A percentile compares a stretch with the other conserved stretches of the same genome.
phyloP scores from a whole-genome alignment of 2,797 vertebrate species.

The Lindbergichthys nudifrons region DNA sequence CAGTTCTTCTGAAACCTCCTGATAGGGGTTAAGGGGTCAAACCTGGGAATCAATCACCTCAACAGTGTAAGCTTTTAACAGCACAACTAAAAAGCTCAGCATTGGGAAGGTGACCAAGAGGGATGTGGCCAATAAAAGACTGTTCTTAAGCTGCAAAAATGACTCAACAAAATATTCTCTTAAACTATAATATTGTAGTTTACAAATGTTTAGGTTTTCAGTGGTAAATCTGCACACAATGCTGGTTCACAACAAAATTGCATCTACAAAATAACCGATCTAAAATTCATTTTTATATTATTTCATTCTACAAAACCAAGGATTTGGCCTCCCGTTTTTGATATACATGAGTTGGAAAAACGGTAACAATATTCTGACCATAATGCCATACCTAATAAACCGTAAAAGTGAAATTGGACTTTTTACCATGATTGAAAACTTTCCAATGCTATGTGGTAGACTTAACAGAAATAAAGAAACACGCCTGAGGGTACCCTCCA shows the following conservation, averaged over 20 bases:
- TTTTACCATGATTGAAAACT: not conserved
- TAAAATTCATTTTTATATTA: not conserved
- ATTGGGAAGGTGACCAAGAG: conserved; percentile 9
- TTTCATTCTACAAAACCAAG: not conserved
- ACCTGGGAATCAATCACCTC: not conserved
- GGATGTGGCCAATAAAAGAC: not conserved
- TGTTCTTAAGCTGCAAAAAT: not conserved
- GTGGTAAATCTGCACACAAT: not conserved
- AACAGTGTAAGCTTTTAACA: not conserved
- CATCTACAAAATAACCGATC: not conserved
- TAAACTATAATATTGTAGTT: not conserved
- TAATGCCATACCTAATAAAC: not conserved
- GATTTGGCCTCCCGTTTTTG: not conserved
- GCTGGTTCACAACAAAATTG: not conserved
- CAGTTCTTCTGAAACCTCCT: conserved; percentile 6
- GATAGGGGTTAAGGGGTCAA: conserved; percentile 7
- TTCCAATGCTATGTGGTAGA: no score
- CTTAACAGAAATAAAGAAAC: no score
- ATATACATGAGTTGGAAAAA: not conserved
- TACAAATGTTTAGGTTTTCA: not conserved
- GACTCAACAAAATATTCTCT: not conserved
- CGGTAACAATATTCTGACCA: not conserved
- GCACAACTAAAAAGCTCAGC: conserved; percentile 4
- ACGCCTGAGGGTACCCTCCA: no score
- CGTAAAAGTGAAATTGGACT: not conserved